Evolutionary conservation across 2,113 vertebrate species (phyloP).

Genomic region (Oreotrochilus melanogaster): DNA sequence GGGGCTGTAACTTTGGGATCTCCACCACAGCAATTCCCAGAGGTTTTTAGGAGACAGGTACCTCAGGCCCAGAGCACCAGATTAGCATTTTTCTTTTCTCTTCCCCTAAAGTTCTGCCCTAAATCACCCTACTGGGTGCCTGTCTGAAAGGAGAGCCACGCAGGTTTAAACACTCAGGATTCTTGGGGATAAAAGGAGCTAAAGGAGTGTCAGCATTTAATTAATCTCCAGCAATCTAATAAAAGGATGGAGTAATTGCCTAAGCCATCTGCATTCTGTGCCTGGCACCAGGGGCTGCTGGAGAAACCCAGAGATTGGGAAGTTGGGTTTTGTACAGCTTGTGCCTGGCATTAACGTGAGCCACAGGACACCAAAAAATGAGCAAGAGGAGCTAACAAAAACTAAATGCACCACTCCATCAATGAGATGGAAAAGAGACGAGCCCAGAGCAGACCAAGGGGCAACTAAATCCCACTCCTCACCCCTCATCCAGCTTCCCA

Average conservation of each 20-base stretch:
- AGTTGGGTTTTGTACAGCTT: not conserved
- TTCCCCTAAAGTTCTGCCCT: not conserved
- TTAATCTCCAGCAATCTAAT: constrained; percentile 58
- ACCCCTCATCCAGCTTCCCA: not conserved
- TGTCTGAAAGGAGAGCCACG: not conserved
- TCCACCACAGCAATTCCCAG: fast-evolving
- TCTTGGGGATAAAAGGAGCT: constrained; percentile 25
- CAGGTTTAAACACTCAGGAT: not conserved
- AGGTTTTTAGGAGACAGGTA: not conserved
- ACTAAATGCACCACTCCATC: not conserved
- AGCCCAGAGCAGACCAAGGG: not conserved
- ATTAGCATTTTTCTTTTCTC: not conserved
- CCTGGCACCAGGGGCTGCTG: constrained; percentile 12
- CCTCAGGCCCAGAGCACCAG: fast-evolving
- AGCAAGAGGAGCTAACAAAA: constrained; percentile 46
- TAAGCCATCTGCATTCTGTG: constrained; percentile 37
- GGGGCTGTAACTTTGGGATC: not conserved
- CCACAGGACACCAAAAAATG: not conserved
- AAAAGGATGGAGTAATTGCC: constrained; percentile 48
- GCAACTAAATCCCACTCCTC: not conserved
- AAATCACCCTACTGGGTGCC: not conserved
- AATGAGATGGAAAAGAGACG: not conserved
- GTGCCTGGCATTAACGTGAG: not conserved
- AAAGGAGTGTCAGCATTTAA: constrained; percentile 54
- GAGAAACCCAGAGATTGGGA: not conserved